Evolutionary conservation across 2,113 vertebrate species (phyloP), one percentile per base, ranked within the genome.

Genomic region (Nothoprocta perdicaria): DNA sequence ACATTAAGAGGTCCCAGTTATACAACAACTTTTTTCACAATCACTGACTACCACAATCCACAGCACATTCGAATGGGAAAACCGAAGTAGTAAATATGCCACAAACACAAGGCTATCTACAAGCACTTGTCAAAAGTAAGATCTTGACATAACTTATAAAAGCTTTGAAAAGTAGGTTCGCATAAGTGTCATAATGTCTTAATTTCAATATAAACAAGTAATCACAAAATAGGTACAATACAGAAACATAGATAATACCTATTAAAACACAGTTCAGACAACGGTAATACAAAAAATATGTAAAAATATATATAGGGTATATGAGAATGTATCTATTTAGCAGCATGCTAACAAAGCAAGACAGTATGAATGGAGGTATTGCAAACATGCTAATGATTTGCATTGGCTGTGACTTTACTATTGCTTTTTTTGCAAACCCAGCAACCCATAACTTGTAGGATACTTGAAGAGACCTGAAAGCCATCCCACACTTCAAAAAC

Each of bases 281-380:
- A 3, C 14, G n/a, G 5, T 41, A 50, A 10, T 5, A 66, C 5
- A 66, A 9, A 71, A 74, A 3, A 16, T 26, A 40, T 19, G 26
- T 14, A 18, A 45, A 65, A 29, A 71, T 14, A 53, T 1, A n/a
- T 0, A 0, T 10, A 33, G 27, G 60, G 14, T 23, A 17, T 9
- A 35, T 12, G 38, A 17, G 57, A 89, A 10, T 14, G 29, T 19
- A n/a, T 12, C 7, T 18, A 24, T 29, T 66, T 68, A 67, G 61
- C 73, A 14, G 29, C 9, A 26, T 4, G 38, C 23, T 52, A 50
- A 63, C 46, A 91, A 65, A 61, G 63, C 50, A 86, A 52, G 5
- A 5, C 10, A 10, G 3, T 46, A 15, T 12, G 11, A 73, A 52
- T 14, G 16, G 41, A 62, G 26, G 8, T 16, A 13, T 1, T 78